Base-by-base conservation (phyloP, 2,888 invertebrate genomes). In the Timema cristinae region DNA sequence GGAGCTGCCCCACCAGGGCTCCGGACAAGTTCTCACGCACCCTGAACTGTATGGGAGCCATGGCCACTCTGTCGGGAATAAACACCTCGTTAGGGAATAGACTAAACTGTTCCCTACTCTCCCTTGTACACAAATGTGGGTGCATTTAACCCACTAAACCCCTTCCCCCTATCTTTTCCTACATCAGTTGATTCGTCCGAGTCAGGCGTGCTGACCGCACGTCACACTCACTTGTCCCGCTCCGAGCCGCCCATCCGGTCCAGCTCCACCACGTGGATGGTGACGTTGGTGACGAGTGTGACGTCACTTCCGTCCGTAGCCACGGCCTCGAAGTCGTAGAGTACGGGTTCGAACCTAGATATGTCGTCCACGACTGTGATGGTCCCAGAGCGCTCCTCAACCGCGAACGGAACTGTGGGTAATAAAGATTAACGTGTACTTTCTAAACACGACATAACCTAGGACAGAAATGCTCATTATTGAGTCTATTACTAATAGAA, bases 351-450 rank as follows among this genome's bases (percentile, higher is more conserved):
- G 79, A 88, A 94, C 77, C 90, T 90, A 0, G 87, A 83, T 61
- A 94, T 82, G 73, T 90, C 89, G 51, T 92, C 89, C 72, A 94
- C 90, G 0, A 95, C 93, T 2, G 93, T 94, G 67, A 95, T 93
- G 0, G 93, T 92, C 6, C 95, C 95, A 0, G 93, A 92, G 73
- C 90, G 86, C 80, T 95, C 94, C 83, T 95, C 95, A 48, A 95
- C 93, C 6, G 93, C 94, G 82, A 95, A 95, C 6, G 95, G 95
- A n/a, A 94, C 94, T 91, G 82, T 1, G n/a, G 32, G 32, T 6
- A 63, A 47, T 6, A 11, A n/a, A 63, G n/a, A 56, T 7, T 56
- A 1, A 32, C 32, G 32, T 32, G 32, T 32, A 32, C 32, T 32
- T 32, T 32, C 32, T 32, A 32, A 32, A 32, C 32, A 32, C 1